Evolutionary conservation across 2,888 invertebrate species (phyloP), one percentile per base, ranked within the genome.

Genomic region (Pristionchus exspectatus): DNA sequence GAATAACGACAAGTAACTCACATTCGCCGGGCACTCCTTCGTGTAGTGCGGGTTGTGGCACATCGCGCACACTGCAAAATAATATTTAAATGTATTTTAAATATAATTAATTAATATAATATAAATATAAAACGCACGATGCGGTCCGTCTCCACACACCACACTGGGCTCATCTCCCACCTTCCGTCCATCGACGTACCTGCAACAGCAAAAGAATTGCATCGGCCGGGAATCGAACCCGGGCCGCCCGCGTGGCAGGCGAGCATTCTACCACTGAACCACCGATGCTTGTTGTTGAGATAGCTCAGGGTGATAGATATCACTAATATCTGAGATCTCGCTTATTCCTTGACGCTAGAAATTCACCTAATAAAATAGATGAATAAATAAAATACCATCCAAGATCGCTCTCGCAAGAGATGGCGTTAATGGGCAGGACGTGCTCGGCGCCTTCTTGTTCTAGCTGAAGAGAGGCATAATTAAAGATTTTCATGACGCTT

Each of bases 181-280:
- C 12, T 24, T n/a, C n/a, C 54, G 21, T 9, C 88, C 88, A 24
- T 88, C 56, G 33, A 77, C 77, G 87, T 87, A 87, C 85, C 85
- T 86, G 83, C 3, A 33, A 4, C 10, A 14, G 54, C 56, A 27
- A 86, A 86, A 33, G 38, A 90, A 90, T 92, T 94, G 93, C 92
- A 93, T 92, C 91, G 93, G 92, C 93, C 93, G 93, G 92, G 93
- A 93, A 93, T 94, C 93, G 93, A 93, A 93, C 93, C 92, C 93
- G 92, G 93, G 93, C 91, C 93, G 93, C 93, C 93, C 93, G 93
- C 93, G 93, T 93, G 93, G 93, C 93, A 93, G 93, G 93, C 93
- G 93, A 93, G 93, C 93, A 93, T 94, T 93, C 94, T 94, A 92
- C 94, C 94, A 92, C 93, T 94, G 92, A 94, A 94, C 93, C 94